phyloP scores from a whole-genome alignment of 2,113 vertebrate genomes.

The Solenodon paradoxus region DNA sequence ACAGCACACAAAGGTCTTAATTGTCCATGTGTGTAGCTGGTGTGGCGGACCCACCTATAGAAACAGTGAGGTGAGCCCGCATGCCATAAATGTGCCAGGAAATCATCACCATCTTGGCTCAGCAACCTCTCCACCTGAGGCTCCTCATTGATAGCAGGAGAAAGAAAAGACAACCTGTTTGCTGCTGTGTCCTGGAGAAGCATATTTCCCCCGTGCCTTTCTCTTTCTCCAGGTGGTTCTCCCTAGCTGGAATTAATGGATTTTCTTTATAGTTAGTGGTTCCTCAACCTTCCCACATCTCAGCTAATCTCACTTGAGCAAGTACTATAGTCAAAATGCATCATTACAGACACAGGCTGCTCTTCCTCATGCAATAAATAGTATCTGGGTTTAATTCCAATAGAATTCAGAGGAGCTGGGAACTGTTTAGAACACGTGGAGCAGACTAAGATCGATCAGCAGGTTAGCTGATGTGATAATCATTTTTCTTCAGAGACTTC shows the following conservation, averaged over 20 bases:
- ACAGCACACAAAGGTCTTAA: not conserved
- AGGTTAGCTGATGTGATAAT: not conserved
- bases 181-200: not conserved
- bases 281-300: not conserved
- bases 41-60: not conserved
- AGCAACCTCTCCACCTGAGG: not conserved
- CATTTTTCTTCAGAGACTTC: slow-evolving; percentile 30
- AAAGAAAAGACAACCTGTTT: not conserved
- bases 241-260: not conserved
- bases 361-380: not conserved
- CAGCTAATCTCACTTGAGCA: not conserved
- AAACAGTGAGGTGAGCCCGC: not conserved
- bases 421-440: not conserved
- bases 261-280: not conserved
- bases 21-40: not conserved
- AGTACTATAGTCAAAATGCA: not conserved
- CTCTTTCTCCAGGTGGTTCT: not conserved
- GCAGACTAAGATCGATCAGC: not conserved
- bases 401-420: not conserved
- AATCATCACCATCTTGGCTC: not conserved
- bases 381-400: not conserved
- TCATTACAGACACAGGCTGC: not conserved
- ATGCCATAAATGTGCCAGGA: not conserved
- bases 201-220: not conserved
- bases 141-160: not conserved